Evolutionary conservation across 2,888 invertebrate species (phyloP).

Genomic region (Crematogaster levior): DNA sequence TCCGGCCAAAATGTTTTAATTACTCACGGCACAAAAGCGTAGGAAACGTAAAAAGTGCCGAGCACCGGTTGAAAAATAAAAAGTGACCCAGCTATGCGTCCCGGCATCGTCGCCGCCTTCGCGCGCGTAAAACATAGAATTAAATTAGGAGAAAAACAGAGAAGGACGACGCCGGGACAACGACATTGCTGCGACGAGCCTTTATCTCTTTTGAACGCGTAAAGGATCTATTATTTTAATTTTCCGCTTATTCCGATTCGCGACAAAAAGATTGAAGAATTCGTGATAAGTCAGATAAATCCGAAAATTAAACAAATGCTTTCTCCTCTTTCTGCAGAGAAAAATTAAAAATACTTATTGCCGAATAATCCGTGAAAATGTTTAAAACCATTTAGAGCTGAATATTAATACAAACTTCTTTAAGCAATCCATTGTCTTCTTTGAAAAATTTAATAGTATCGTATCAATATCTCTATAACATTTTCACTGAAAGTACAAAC

Average conservation of each 20-base stretch:
- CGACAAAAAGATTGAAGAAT: neutral
- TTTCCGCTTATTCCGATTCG: conserved; percentile 2
- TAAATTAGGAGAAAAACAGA: conserved; percentile 67
- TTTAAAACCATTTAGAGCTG: neutral
- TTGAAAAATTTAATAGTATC: neutral
- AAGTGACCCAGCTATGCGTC: conserved; percentile 60
- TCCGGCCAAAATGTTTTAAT: conserved; percentile 80
- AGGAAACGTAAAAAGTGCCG: conserved; percentile 66
- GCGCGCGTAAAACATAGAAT: conserved; percentile 69
- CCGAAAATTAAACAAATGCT: neutral
- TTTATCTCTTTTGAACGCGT: conserved; percentile 55
- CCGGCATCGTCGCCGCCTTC: conserved; percentile 33
- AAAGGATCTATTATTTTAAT: conserved; percentile 37
- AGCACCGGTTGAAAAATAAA: conserved; percentile 61
- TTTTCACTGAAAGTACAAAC: neutral
- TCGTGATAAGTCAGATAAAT: neutral
- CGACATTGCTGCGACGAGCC: conserved; percentile 46
- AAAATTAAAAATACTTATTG: neutral
- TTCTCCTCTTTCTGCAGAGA: neutral
- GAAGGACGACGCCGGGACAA: conserved; percentile 60
- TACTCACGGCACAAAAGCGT: conserved; percentile 79
- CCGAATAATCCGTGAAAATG: neutral
- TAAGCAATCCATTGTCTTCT: neutral
- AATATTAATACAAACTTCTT: neutral
- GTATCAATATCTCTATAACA: neutral